Evolutionary conservation across 1,140 invertebrate genomes (phyloP).

Genomic region (Triops cancriformis): DNA sequence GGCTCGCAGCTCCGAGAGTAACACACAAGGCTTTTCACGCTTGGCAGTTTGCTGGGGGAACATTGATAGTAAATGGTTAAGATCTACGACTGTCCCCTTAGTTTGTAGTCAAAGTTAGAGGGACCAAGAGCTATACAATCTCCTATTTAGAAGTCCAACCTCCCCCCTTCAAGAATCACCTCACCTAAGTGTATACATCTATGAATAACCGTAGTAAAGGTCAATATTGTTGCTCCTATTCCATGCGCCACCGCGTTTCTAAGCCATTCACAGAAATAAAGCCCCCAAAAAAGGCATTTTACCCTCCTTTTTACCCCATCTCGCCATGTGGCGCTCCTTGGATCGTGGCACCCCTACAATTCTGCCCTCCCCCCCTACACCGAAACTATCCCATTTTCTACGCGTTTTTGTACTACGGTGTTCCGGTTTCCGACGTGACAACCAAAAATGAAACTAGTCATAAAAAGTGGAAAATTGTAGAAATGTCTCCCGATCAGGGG

Average conservation of each 20-base stretch:
- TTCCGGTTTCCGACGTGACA: neutral
- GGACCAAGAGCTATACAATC: neutral
- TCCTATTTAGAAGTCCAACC: neutral
- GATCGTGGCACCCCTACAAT: no score
- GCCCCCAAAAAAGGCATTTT: neutral
- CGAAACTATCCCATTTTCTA: neutral
- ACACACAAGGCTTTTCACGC: neutral
- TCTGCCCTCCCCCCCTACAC: no score
- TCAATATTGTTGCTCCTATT: slow-evolving; percentile 7
- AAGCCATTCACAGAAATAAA: neutral
- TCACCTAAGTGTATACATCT: neutral
- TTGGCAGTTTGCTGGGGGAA: neutral
- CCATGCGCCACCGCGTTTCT: neutral
- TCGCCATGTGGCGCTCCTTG: neutral
- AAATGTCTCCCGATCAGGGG: no score
- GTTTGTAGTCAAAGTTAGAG: neutral
- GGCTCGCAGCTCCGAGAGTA: neutral
- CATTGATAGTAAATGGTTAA: slow-evolving; percentile 4
- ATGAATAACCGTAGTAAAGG: neutral
- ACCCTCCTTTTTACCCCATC: neutral
- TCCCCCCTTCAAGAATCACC: no score
- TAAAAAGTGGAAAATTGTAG: no score
- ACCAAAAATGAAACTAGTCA: neutral
- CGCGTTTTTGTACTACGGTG: neutral
- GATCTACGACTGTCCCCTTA: neutral